phyloP scores from a whole-genome alignment of 1,140 invertebrate genomes.

The Platyscapa corneri region DNA sequence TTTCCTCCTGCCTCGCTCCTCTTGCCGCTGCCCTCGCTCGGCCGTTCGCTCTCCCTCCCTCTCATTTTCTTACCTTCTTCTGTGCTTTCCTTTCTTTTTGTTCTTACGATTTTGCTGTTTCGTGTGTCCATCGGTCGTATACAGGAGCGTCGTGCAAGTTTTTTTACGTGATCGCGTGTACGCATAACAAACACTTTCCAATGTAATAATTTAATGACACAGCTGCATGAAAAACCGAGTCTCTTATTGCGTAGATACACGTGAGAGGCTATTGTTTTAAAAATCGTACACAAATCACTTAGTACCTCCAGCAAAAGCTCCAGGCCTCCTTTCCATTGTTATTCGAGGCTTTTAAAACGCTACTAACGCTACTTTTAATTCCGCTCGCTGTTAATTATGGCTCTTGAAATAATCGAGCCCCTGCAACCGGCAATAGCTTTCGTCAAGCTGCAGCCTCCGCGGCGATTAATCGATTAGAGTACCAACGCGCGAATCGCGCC shows the following conservation, averaged over 20 bases:
- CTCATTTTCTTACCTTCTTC: neutral
- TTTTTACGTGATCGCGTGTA: neutral
- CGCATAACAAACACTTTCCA: conserved; percentile 32
- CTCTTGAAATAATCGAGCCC: neutral
- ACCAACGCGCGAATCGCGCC: no score
- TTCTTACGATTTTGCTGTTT: neutral
- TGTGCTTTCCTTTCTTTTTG: neutral
- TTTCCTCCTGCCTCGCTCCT: neutral
- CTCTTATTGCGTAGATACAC: neutral
- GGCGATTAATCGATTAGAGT: no score
- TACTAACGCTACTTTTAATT: neutral
- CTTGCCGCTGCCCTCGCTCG: no score
- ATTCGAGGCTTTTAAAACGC: neutral
- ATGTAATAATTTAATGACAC: conserved; percentile 39
- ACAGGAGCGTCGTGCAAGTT: conserved; percentile 1
- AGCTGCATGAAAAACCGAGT: neutral
- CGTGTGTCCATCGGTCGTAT: neutral
- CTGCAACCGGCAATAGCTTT: no score
- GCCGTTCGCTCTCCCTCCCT: no score
- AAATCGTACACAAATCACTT: neutral
- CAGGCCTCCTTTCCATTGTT: neutral
- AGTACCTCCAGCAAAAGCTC: neutral
- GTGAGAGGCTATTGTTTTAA: neutral
- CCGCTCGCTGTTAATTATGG: neutral
- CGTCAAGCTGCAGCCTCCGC: no score